Conservation (phyloP, 2,888 invertebrate genomes). For the Microctonus hyperodae region DNA sequence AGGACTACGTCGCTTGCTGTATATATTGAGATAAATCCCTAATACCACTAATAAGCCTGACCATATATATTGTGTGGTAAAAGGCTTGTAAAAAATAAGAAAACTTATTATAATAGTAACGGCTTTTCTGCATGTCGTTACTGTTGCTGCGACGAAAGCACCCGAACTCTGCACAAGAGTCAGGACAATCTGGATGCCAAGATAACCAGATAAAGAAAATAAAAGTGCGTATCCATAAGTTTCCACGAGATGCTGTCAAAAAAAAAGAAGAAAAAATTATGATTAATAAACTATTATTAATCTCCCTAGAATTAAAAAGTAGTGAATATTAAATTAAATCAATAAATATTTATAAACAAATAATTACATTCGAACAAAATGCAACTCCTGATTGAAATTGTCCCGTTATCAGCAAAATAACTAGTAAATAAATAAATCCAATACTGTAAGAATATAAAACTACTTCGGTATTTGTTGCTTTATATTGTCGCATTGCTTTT, state of each 20-base stretch:
- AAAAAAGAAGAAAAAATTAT: too few species aligned
- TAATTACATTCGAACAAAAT: slow-evolving; percentile 78
- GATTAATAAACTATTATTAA: slow-evolving; percentile 36
- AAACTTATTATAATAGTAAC: slow-evolving; percentile 93
- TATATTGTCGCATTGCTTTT: slow-evolving; percentile 86
- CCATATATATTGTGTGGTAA: slow-evolving; percentile 90
- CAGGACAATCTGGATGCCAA: slow-evolving; percentile 92
- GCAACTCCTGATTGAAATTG: slow-evolving; percentile 76
- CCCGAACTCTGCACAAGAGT: slow-evolving; percentile 88
- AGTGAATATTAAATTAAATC: neutral
- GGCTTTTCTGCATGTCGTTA: slow-evolving; percentile 90
- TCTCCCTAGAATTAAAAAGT: neutral
- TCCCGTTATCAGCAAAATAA: slow-evolving; percentile 76
- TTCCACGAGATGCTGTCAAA: slow-evolving; percentile 70
- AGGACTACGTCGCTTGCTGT: slow-evolving; percentile 70
- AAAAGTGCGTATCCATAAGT: slow-evolving; percentile 87
- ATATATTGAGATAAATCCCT: slow-evolving; percentile 94
- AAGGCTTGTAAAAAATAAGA: slow-evolving; percentile 92
- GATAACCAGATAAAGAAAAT: slow-evolving; percentile 88
- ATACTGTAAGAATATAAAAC: slow-evolving; percentile 92
- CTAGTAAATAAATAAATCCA: slow-evolving; percentile 82
- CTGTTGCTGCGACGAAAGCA: slow-evolving; percentile 92
- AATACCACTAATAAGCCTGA: slow-evolving; percentile 86
- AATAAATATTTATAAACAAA: slow-evolving; percentile 20
- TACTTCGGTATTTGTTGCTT: slow-evolving; percentile 88